Base-by-base conservation (phyloP, 2,113 vertebrate genomes). In the Myiopsitta monachus region DNA sequence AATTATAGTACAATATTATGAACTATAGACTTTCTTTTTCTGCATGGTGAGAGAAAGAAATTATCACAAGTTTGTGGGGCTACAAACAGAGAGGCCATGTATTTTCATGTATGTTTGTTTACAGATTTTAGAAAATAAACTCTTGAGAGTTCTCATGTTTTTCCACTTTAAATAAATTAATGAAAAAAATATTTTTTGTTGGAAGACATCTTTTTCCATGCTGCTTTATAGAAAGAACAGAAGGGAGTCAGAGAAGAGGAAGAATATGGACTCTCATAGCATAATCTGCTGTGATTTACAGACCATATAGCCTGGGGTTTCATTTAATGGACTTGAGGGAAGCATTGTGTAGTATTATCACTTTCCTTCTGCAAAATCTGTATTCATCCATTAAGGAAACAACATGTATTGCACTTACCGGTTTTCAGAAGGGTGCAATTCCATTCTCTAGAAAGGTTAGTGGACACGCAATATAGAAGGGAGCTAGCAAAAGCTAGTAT, bases 211-310 rank as follows among this genome's bases (percentile, higher is more conserved):
- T 10, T 14, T 69, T 90, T 74, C 31, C 21, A 41, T 5, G 3
- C 9, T 39, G 30, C 7, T 47, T 83, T 90, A 33, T 11, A 63
- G 22, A 21, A 24, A 63, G 44, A 62, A 63, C 15, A 82, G 18
- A 67, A 51, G 2, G 12, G 21, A 83, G 7, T 67, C 39, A 80
- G 44, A 69, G 30, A 83, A 85, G 28, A 90, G n/a, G 19, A 85
- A 91, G 84, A 83, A 79, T 91, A 46, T 24, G 69, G 52, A 64
- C 30, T 8, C 33, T 67, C 30, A 76, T n/a, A 77, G 44, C 27
- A 70, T 59, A 90, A 90, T 94, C 82, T 92, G 49, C 57, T 83
- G 47, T 94, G 85, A 94, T 96, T 96, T 96, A 78, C 61, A 92
- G 83, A 80, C 22, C 0, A 0, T 63, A 41, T 39, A 89, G 49